A percentile compares a stretch with the other conserved stretches of the same genome.
Conservation (phyloP, 2,113 vertebrate genomes). For the Athene noctua region DNA sequence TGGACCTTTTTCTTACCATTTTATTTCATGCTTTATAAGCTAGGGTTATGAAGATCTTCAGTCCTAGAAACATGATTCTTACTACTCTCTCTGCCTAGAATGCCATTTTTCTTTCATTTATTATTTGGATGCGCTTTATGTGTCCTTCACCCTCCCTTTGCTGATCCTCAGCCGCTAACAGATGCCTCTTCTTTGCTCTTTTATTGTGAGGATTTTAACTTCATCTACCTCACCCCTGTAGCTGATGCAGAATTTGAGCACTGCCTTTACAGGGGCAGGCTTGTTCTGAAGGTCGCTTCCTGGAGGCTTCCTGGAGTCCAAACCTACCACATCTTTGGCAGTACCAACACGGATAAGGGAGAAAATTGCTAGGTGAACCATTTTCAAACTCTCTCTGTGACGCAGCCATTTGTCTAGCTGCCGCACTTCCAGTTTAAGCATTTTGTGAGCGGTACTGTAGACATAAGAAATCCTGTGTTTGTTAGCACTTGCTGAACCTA, state of each 20-base stretch:
- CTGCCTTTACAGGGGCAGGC: background rate
- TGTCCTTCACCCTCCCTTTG: background rate
- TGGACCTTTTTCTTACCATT: background rate
- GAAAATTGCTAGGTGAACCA: background rate
- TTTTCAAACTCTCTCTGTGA: background rate
- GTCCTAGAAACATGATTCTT: background rate
- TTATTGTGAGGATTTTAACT: background rate
- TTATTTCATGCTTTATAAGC: background rate
- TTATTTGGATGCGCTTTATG: background rate
- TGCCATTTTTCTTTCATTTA: background rate
- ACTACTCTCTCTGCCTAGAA: background rate
- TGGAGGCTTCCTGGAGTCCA: background rate
- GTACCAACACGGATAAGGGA: background rate
- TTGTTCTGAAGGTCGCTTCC: background rate
- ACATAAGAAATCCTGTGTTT: background rate
- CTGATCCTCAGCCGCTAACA: background rate
- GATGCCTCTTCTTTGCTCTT: background rate
- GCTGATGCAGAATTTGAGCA: background rate
- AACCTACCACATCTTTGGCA: background rate
- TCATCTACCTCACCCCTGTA: background rate
- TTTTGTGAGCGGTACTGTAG: background rate
- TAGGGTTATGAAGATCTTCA: background rate
- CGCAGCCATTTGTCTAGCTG: background rate
- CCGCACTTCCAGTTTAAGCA: background rate
- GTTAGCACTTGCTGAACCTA: background rate